Conservation (phyloP, 2,888 invertebrate genomes). For the Lepidocyrtinus sp. region DNA sequence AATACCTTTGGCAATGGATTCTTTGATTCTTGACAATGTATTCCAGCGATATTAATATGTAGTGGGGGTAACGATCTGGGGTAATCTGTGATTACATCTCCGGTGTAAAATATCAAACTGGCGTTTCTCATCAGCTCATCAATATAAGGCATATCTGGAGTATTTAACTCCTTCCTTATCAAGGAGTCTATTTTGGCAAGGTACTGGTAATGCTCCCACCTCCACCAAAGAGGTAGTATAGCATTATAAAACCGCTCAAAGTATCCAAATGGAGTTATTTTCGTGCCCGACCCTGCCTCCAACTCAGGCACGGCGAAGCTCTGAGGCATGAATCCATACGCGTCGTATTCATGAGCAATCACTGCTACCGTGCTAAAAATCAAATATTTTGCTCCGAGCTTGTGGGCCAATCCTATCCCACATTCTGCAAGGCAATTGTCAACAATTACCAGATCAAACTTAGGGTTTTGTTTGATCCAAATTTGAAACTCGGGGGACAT, state of each 20-base stretch:
- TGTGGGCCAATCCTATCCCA: slow-evolving; percentile 52
- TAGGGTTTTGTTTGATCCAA: slow-evolving; percentile 5
- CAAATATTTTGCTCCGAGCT: slow-evolving; percentile 49
- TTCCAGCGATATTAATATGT: slow-evolving; percentile 27
- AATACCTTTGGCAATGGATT: background rate
- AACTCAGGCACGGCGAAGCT: slow-evolving; percentile 53
- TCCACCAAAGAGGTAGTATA: slow-evolving; percentile 10
- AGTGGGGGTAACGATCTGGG: slow-evolving; percentile 28
- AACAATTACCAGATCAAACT: slow-evolving; percentile 56
- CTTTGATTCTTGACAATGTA: slow-evolving; percentile 18
- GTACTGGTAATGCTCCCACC: slow-evolving; percentile 18
- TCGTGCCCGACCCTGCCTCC: no score
- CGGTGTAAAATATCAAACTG: slow-evolving; percentile 26
- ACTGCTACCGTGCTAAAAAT: slow-evolving; percentile 44
- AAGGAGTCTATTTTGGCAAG: background rate
- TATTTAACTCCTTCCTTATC: background rate
- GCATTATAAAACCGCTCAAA: slow-evolving; percentile 24
- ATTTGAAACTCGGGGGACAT: slow-evolving; percentile 24
- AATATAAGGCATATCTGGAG: slow-evolving; percentile 24
- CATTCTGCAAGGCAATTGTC: slow-evolving; percentile 62
- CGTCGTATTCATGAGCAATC: slow-evolving; percentile 45
- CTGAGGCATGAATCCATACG: slow-evolving; percentile 40
- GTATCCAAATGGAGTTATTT: slow-evolving; percentile 40
- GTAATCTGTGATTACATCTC: slow-evolving; percentile 36
- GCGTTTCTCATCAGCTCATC: slow-evolving; percentile 25